Base-by-base conservation (phyloP, 2,797 vertebrate species). In the Rousettus madagascariensis region DNA sequence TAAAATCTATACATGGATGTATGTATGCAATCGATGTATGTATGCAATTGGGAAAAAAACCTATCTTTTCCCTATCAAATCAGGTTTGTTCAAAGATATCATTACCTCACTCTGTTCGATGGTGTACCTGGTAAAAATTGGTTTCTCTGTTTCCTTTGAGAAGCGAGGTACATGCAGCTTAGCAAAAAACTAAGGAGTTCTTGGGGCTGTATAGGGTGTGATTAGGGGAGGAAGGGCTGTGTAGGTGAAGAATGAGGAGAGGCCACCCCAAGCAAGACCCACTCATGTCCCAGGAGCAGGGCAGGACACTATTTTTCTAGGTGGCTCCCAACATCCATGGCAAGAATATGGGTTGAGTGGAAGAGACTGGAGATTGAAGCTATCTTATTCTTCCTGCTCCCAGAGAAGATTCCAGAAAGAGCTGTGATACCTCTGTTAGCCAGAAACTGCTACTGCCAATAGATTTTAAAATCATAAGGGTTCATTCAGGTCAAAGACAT, bases 271-370 rank as follows among this genome's bases (percentile, higher is more conserved):
- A 33, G 36, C 0, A 33, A 75, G 53, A 86, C 28, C 28, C 69
- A 8, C 5, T 9, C 15, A 8, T 38, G 36, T 51, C 61, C 74
- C 26, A 26, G 71, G 26, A 93, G 61, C 5, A 74, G 22, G 69
- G 15, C n/a, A 51, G 33, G 15, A 55, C 5, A 8, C 10, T 61
- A 5, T 69, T 51, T 89, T 66, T 26, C 43, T 17, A 16, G 3
- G 2, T 8, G 55, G 30, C 22, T 36, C 61, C 65, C 16, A 41
- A 20, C 2, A 0, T 38, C 53, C 30, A 6, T 0, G 6, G 53
- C 24, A 28, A 91, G n/a, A 79, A 80, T 2, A 1, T 36, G 61
- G 65, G 66, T 28, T 43, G 22, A 66, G 49, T 24, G 36, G 24
- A 15, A 77, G 19, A n/a, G 43, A 65, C 16, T 75, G 51, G 28